phyloP scores from a whole-genome alignment of 1,140 invertebrate genomes.

The Branchinecta lindahli region DNA sequence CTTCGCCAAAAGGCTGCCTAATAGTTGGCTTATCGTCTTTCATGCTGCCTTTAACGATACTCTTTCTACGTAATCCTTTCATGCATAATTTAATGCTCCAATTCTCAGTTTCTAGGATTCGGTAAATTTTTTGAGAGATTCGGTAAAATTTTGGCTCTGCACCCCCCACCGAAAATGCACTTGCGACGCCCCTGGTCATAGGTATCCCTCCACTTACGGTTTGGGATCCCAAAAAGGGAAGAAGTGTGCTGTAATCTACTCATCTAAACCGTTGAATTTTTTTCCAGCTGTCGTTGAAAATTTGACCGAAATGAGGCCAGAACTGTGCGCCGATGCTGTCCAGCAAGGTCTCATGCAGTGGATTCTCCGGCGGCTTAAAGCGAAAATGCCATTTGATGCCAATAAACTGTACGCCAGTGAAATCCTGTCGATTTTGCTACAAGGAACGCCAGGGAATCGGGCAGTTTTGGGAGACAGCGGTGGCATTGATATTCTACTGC shows the following conservation, averaged over 20 bases:
- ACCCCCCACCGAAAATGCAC: no score
- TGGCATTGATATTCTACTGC: constrained; percentile 88
- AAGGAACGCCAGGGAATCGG: constrained; percentile 69
- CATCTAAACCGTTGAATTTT: constrained; percentile 18
- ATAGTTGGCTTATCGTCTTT: no score
- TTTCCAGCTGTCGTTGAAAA: constrained; percentile 67
- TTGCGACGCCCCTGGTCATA: no score
- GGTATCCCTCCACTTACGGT: no score
- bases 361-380: constrained; percentile 75
- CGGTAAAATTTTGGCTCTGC: no score
- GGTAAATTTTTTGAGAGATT: no score
- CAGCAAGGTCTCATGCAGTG: constrained; percentile 81
- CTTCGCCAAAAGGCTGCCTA: no score
- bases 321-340: constrained; percentile 63
- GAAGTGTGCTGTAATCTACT: constrained; percentile 7
- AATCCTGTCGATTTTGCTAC: constrained; percentile 86
- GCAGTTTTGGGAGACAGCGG: constrained; percentile 73
- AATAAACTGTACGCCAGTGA: constrained; percentile 95
- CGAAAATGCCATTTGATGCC: constrained; percentile 74
- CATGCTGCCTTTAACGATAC: no score
- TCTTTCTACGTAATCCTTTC: no score
- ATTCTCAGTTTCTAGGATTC: no score
- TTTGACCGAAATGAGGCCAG: constrained; percentile 72
- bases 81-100: no score
- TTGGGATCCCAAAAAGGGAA: no score